Conservation (phyloP, 2,888 invertebrate genomes). For the Tetragonula carbonaria region DNA sequence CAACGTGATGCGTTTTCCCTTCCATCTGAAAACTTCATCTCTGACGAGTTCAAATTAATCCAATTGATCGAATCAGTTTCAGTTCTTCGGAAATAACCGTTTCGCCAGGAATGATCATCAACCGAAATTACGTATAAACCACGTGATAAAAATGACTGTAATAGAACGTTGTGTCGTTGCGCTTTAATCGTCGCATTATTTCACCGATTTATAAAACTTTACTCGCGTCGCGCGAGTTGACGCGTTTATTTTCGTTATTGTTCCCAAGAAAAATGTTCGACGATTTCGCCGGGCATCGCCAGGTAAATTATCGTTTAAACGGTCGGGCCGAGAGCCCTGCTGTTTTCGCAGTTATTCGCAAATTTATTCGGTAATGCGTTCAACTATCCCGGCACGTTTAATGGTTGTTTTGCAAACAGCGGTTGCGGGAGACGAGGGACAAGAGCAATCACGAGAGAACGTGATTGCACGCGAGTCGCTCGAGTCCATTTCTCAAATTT, state of each 20-base stretch:
- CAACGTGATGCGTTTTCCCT: not conserved
- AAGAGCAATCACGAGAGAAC: not conserved
- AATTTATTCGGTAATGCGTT: constrained; percentile 38
- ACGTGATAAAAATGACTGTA: not conserved
- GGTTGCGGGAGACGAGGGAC: not conserved
- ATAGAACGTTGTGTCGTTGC: not conserved
- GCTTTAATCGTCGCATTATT: not conserved
- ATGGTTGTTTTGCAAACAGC: constrained; percentile 30
- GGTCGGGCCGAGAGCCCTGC: not conserved
- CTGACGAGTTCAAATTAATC: not conserved
- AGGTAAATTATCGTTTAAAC: constrained; percentile 32
- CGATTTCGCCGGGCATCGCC: not conserved
- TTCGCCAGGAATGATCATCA: not conserved
- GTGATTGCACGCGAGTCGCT: not conserved
- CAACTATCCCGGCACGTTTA: constrained; percentile 21
- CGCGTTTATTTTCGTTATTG: constrained; percentile 7
- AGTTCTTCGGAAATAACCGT: not conserved
- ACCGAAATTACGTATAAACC: not conserved
- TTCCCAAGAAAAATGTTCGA: constrained; percentile 20
- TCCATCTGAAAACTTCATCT: not conserved
- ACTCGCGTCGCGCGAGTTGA: too few species aligned
- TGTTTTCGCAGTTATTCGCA: constrained; percentile 21
- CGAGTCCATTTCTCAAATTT: too few species aligned
- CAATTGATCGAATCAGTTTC: not conserved
- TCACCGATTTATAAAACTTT: not conserved